Base-by-base conservation (phyloP, 2,113 vertebrate species). In the Amphiprion ocellaris region DNA sequence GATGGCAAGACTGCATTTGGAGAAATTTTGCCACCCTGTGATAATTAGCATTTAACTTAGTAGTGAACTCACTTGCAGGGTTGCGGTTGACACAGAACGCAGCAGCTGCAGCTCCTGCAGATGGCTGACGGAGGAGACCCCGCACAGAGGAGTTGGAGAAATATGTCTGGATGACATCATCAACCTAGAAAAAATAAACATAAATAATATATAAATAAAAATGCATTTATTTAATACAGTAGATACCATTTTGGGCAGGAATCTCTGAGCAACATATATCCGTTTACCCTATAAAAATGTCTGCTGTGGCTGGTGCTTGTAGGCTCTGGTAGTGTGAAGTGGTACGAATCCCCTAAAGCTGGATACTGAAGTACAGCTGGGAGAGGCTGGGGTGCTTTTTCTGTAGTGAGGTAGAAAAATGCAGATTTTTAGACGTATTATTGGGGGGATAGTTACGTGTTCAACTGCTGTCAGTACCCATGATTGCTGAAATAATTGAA, bases 141-240 rank as follows among this genome's bases (percentile, higher is more conserved):
- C 83, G 69, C 23, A 90, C 50, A 1, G 89, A 90, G 0, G 86
- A 87, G 26, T 10, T 67, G 58, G 69, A 72, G 79, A 89, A 94
- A 78, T 86, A 92, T 0, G 92, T 84, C 84, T 92, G 91, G 85
- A 95, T 92, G 61, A 93, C 73, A 82, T 95, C 94, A 86, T 95
- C 94, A 47, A 77, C 95, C 95, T 95, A 77, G 81, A 67, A 46
- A 66, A 58, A 26, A 26, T 52, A 44, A 44, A 21, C 21, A 21
- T 21, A 21, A 21, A 21, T 21, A 21, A 21, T 21, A 21, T 21
- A 21, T 21, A 21, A 21, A 21, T 21, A 21, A 21, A 21, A 44
- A 44, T 44, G 14, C 12, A 15, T 15, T 44, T 44, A 15, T 44
- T 44, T 24, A 66, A 60, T 41, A 58, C 12, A 49, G 59, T 3